Evolutionary conservation across 2,113 vertebrate genomes (phyloP), one percentile per base, ranked within the genome.

Genomic region (Bambusicola thoracicus): DNA sequence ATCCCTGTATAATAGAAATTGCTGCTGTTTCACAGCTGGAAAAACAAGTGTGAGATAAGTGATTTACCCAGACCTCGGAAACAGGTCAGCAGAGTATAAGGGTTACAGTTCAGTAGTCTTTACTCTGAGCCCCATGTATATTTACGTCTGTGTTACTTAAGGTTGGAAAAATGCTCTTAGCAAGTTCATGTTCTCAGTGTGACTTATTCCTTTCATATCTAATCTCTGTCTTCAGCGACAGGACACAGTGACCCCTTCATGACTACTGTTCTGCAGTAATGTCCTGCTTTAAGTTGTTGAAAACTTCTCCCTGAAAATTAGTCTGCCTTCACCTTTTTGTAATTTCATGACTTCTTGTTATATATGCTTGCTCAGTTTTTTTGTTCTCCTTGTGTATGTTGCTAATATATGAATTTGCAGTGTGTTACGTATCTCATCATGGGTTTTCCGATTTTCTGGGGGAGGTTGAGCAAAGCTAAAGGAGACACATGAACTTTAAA

Each of bases 151-250:
- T 1, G 81, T 94, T 96, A 94, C 90, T 90, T 90, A 85, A 93
- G 93, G 85, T 91, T 89, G 85, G 81, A 92, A 93, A 96, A 97
- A 94, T 91, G 94, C 79, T 89, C 89, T 93, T 89, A 75, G 65
- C 81, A 91, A 92, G 80, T 93, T 94, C 49, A 24, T 87, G 69
- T 61, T 87, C 67, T 78, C 29, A 24, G 63, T 80, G 81, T 94
- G 72, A 90, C 85, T 95, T 95, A 82, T 2, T 92, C 74, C 77
- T 81, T 95, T 95, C 89, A 70, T 92, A 84, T 87, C 90, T 89
- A 89, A 93, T 94, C 72, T 90, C 46, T 66, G 74, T 85, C 93
- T 87, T 62, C 88, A 69, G 65, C 92, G 51, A 82, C 44, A n/a
- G 83, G 82, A 92, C 78, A 65, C 46, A 81, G 44, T 94, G 72